Evolutionary conservation across 2,797 vertebrate genomes (phyloP), one percentile per base, ranked within the genome.

Genomic region (Myotis myotis): DNA sequence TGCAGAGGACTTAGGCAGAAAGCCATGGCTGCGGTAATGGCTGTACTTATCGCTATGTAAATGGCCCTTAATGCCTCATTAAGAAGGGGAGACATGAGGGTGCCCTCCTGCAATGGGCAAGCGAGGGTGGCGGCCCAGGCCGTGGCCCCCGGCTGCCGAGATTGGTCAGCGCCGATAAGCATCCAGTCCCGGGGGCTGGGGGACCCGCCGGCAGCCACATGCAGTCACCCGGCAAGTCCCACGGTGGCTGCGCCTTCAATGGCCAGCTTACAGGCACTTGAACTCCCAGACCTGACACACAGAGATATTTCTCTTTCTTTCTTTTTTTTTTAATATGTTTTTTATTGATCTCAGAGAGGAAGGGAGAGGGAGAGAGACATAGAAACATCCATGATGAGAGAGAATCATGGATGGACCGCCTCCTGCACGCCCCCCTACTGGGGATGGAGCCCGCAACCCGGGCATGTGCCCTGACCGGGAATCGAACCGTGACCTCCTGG

Each of bases 41-140:
- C 97, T 98, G 89, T 97, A 98, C 98, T 98, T 98, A 98, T 98
- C 96, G 91, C 98, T 97, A 96, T 92, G 97, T 98, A 98, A 98
- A 98, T 90, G 85, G 98, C 97, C 96, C 81, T 95, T 97, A 98
- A 98, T 96, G 97, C 97, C 98, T 98, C 98, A 98, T 98, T 98
- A 97, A 98, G 97, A 95, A 97, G 97, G 97, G 97, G 91, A 97
- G 95, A 98, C 97, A 97, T 79, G 44, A 28, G 76, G 95, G 85
- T 86, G 95, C 75, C 64, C 87, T 92, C 53, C 81, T 57, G 74
- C 93, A 96, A 94, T 44, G 97, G 88, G 76, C 71, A 93, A 82
- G 94, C 53, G 92, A 71, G 36, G 5, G 70, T 64, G 57, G 85
- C 70, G 15, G 81, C 55, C 86, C 49, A 93, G 4, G 25, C 13